Evolutionary conservation across 2,888 invertebrate species (phyloP).

Genomic region (Melinaea marsaeus): DNA sequence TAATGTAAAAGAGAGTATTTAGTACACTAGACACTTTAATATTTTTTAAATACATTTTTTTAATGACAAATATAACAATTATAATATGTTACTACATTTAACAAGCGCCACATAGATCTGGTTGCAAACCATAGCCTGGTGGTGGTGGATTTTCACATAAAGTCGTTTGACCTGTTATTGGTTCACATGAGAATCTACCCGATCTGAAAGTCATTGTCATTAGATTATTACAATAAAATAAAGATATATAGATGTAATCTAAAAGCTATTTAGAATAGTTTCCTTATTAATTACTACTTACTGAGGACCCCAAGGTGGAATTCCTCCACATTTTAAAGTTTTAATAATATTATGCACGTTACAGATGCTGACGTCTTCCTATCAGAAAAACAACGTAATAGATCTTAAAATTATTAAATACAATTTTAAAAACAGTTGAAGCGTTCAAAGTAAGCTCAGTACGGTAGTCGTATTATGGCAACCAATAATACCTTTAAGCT

Average conservation of each 20-base stretch:
- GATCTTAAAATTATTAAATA: neutral
- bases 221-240: neutral
- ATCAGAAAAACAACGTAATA: conserved; percentile 28
- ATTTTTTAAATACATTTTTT: too few relatives aligned
- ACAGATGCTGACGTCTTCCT: conserved; percentile 59
- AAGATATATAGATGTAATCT: neutral
- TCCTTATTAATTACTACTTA: conserved; percentile 39
- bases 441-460: too few relatives aligned
- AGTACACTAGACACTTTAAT: too few relatives aligned
- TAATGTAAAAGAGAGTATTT: too few relatives aligned
- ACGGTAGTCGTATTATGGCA: too few relatives aligned
- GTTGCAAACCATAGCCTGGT: conserved; percentile 54
- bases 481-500: too few relatives aligned
- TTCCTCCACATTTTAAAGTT: conserved; percentile 48
- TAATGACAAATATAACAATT: too few relatives aligned
- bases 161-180: conserved; percentile 45
- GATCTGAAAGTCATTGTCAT: conserved; percentile 41
- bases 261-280: neutral
- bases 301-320: conserved; percentile 63
- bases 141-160: conserved; percentile 44
- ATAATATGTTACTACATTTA: neutral
- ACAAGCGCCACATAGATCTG: conserved; percentile 26
- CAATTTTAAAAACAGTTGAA: neutral
- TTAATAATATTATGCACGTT: conserved; percentile 60
- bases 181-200: conserved; percentile 56